Evolutionary conservation across 2,113 vertebrate genomes (phyloP).

Genomic region (Syngnathus typhle): DNA sequence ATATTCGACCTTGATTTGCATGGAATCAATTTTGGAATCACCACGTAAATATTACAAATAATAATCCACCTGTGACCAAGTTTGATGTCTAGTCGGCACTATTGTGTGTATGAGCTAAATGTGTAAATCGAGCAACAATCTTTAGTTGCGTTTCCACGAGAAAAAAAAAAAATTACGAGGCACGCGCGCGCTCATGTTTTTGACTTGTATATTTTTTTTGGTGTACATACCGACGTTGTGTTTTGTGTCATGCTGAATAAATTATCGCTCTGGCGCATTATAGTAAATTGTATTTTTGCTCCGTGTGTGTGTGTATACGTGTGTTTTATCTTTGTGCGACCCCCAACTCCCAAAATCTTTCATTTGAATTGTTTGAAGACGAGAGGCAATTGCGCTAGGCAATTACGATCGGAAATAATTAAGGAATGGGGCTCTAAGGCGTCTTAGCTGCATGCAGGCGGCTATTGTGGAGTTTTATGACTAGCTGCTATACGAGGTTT

Average conservation of each 20-base stretch:
- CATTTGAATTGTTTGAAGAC: neutral
- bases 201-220: conserved; percentile 61
- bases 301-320: neutral
- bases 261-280: conserved; percentile 64
- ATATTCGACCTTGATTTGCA: conserved; percentile 40
- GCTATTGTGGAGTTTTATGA: conserved; percentile 99
- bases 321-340: too few relatives aligned
- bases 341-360: neutral
- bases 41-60: conserved; percentile 5
- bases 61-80: conserved; percentile 70
- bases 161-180: neutral
- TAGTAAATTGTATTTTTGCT: conserved; percentile 29
- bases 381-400: conserved; percentile 1
- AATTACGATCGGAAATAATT: conserved; percentile 85
- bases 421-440: conserved; percentile 85
- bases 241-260: conserved; percentile 71
- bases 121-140: conserved; percentile 27
- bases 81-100: conserved; percentile 75
- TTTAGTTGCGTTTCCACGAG: conserved; percentile 38
- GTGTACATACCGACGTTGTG: conserved; percentile 61
- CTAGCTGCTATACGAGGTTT: conserved; percentile 93
- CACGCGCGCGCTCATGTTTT: conserved; percentile 17
- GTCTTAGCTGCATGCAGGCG: conserved; percentile 84
- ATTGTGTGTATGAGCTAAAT: conserved; percentile 27
- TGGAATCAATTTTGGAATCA: conserved; percentile 38